Conservation (phyloP, 1,140 invertebrate genomes). For the Atta cephalotes region DNA sequence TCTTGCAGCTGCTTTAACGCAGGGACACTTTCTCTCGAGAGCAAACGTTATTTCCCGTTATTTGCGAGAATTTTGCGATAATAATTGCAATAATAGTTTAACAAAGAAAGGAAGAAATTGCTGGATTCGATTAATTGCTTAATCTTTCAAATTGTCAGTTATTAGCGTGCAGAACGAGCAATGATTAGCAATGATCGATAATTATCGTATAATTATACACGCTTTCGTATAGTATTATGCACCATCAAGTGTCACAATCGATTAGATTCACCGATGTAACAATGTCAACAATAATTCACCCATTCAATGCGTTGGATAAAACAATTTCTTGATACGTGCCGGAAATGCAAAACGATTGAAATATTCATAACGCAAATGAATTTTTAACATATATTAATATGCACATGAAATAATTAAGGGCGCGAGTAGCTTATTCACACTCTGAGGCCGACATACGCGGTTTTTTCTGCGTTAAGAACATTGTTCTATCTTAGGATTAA, state of each 20-base stretch:
- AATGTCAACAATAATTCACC: conserved; percentile 25
- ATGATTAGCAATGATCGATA: conserved; percentile 12
- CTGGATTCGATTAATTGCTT: neutral
- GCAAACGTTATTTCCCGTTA: neutral
- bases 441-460: too few species aligned
- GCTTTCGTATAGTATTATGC: neutral
- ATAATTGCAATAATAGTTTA: neutral
- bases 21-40: neutral
- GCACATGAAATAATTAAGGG: neutral
- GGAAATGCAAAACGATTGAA: conserved; percentile 6
- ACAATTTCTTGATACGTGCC: neutral
- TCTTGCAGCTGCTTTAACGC: neutral
- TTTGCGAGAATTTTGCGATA: neutral
- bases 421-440: too few species aligned
- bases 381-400: neutral
- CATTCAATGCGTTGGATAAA: conserved; percentile 38
- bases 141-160: conserved; percentile 6
- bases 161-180: neutral
- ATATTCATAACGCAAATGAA: neutral
- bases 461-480: too few species aligned
- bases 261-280: conserved; percentile 21
- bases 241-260: conserved; percentile 2
- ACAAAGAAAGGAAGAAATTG: neutral
- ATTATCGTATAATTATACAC: conserved; percentile 40
- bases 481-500: too few species aligned